Conservation (phyloP, 2,888 invertebrate genomes). For the Tolmerus cingulatus region DNA sequence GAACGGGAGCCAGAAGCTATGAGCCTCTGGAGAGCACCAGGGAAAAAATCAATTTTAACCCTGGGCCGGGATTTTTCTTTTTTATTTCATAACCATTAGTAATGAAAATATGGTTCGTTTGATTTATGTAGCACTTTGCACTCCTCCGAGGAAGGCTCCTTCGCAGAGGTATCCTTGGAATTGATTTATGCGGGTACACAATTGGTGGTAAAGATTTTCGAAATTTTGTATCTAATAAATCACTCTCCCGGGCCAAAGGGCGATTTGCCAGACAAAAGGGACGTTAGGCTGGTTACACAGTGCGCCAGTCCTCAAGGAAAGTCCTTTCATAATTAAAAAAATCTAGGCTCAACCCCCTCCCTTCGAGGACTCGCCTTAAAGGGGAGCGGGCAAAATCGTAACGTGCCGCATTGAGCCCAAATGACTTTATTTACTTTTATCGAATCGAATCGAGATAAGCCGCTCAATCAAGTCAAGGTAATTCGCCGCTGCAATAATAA, state of each 20-base stretch:
- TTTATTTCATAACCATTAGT: conserved; percentile 42
- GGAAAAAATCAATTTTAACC: conserved; percentile 42
- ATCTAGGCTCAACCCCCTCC: not conserved
- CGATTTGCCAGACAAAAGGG: conserved; percentile 46
- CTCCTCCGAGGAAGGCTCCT: conserved; percentile 38
- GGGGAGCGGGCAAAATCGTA: not conserved
- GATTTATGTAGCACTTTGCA: conserved; percentile 47
- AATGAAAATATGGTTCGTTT: conserved; percentile 48
- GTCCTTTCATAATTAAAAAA: conserved; percentile 26
- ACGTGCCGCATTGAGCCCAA: conserved; percentile 21
- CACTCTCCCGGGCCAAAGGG: conserved; percentile 45
- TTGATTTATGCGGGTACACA: conserved; percentile 49
- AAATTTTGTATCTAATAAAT: conserved; percentile 48
- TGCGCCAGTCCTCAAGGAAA: not conserved
- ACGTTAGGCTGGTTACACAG: not conserved
- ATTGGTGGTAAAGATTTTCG: conserved; percentile 49
- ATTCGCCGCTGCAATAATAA: conserved; percentile 43
- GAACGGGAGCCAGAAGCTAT: not conserved
- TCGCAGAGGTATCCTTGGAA: conserved; percentile 45
- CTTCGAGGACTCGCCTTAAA: not conserved
- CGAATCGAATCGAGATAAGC: conserved; percentile 25
- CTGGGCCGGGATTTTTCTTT: conserved; percentile 5
- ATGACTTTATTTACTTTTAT: conserved; percentile 38
- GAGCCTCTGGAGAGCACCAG: conserved; percentile 7
- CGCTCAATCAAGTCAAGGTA: conserved; percentile 46